phyloP scores from a whole-genome alignment of 1,140 invertebrate genomes.

The Daktulosphaira vitifoliae region DNA sequence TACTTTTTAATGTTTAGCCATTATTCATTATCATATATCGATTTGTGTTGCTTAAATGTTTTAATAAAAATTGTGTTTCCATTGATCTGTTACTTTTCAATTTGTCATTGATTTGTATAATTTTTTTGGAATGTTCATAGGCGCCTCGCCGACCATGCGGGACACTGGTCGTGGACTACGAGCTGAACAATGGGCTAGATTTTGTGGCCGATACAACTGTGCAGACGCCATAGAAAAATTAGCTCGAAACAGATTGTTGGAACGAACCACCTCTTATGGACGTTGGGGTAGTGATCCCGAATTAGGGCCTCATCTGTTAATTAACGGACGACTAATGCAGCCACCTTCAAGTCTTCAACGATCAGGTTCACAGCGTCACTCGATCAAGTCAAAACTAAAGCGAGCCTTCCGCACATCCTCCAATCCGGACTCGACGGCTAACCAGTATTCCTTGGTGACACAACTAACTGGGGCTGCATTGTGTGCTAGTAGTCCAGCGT shows the following conservation, averaged over 20 bases:
- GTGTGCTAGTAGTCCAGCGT: conserved; percentile 53
- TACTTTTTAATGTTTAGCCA: too few relatives aligned
- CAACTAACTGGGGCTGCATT: conserved; percentile 54
- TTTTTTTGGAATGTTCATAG: too few relatives aligned
- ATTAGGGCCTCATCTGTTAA: conserved; percentile 38
- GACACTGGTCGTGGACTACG: conserved; percentile 61
- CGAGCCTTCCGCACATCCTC: conserved; percentile 50
- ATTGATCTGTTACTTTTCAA: too few relatives aligned
- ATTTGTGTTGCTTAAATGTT: too few relatives aligned
- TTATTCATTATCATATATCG: too few relatives aligned
- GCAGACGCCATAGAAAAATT: conserved; percentile 66
- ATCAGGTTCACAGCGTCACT: conserved; percentile 40
- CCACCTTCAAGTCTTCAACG: conserved; percentile 32
- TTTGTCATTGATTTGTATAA: too few relatives aligned
- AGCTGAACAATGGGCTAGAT: conserved; percentile 70
- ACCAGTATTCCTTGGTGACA: conserved; percentile 46
- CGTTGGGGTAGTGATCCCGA: conserved; percentile 53
- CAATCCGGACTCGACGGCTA: conserved; percentile 42
- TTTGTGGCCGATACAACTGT: conserved; percentile 63
- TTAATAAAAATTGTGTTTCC: too few relatives aligned
- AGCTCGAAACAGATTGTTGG: conserved; percentile 50
- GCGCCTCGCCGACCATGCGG: conserved; percentile 61
- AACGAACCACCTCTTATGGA: conserved; percentile 50
- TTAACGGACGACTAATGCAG: conserved; percentile 37
- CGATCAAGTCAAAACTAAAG: conserved; percentile 50